phyloP scores from a whole-genome alignment of 1,140 invertebrate genomes.

The Apocrypta bakeri region DNA sequence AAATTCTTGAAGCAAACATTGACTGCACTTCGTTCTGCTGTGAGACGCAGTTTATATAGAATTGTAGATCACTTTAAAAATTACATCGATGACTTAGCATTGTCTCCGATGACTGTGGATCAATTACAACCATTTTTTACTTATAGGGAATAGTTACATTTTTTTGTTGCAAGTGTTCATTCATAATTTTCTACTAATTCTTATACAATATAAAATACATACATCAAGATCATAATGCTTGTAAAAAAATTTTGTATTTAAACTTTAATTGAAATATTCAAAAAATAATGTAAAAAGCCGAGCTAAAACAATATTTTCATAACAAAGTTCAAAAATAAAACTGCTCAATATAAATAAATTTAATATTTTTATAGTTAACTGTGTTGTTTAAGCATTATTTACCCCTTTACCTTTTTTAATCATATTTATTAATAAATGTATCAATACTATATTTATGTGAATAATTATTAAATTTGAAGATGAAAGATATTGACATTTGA shows the following conservation, averaged over 20 bases:
- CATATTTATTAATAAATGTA: no score
- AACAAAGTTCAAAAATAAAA: conserved; percentile 24
- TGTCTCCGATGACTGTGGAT: conserved; percentile 69
- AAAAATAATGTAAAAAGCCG: no score
- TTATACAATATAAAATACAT: neutral
- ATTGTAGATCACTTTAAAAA: conserved; percentile 81
- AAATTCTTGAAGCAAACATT: conserved; percentile 78
- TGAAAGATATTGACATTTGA: no score
- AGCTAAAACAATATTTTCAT: no score
- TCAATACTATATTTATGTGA: no score
- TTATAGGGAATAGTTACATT: conserved; percentile 63
- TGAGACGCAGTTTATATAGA: conserved; percentile 84
- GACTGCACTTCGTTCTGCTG: conserved; percentile 77
- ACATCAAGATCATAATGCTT: neutral
- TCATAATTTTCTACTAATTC: neutral
- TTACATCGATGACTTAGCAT: conserved; percentile 80
- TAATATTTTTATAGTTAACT: conserved; percentile 36
- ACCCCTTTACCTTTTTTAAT: no score
- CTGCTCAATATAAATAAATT: conserved; percentile 3
- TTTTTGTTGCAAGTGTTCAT: neutral
- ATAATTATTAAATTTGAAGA: no score
- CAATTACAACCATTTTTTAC: conserved; percentile 65
- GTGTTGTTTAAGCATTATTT: no score
- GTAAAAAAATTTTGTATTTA: neutral
- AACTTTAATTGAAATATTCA: no score